phyloP scores from a whole-genome alignment of 2,797 vertebrate genomes.

The Poecilia velifera region DNA sequence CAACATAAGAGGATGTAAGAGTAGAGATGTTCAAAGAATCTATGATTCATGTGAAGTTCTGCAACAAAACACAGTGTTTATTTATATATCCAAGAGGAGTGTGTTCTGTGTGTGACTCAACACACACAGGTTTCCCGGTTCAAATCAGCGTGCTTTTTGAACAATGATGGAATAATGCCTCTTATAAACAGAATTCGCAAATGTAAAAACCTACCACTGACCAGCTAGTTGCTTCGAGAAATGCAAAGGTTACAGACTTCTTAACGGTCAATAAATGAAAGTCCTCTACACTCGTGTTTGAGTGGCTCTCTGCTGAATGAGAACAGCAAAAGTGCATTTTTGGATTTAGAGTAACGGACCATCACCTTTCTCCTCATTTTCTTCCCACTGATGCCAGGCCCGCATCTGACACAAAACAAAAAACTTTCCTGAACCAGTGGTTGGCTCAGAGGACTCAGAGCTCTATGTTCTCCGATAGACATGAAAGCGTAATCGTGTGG shows the following conservation, averaged over 20 bases:
- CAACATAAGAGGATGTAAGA: too few relatives aligned
- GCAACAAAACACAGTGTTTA: not conserved
- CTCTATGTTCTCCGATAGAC: constrained; percentile 30
- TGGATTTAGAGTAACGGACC: not conserved
- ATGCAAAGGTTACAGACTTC: not conserved
- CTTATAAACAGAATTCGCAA: not conserved
- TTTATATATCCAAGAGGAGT: not conserved
- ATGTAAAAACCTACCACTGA: not conserved
- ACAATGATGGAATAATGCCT: not conserved
- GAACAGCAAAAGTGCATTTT: not conserved
- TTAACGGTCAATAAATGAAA: not conserved
- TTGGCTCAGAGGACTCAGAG: constrained; percentile 16
- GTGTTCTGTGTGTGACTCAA: not conserved
- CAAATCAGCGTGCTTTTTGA: not conserved
- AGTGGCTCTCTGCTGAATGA: not conserved
- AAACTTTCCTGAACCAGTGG: constrained; percentile 13
- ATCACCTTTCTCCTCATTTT: not conserved
- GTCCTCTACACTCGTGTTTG: not conserved
- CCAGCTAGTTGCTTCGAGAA: not conserved
- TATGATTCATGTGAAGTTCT: not conserved
- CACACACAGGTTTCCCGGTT: not conserved
- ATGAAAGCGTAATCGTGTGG: constrained; percentile 58
- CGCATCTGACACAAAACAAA: not conserved
- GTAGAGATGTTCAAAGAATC: too few relatives aligned
- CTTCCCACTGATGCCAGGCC: not conserved